phyloP scores from a whole-genome alignment of 37 sponge, comb jelly and placozoan species.

The Haliclona indistincta region DNA sequence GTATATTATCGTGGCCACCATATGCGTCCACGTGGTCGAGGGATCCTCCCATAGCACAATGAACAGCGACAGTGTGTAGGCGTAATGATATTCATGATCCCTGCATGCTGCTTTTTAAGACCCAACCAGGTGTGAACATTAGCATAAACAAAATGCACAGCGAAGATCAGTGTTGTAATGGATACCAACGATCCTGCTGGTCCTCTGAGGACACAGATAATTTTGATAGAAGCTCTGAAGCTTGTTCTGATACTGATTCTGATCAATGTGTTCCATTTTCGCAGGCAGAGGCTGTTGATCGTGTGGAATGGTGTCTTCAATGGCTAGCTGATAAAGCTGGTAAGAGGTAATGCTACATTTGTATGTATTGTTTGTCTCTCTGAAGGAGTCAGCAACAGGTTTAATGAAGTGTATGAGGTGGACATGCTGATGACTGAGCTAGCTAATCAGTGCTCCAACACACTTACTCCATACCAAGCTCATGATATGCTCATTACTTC shows the following conservation, averaged over 20 bases:
- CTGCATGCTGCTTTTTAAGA: too few relatives aligned
- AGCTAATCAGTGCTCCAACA: conserved; percentile 7
- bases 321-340: conserved; percentile 70
- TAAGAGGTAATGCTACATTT: neutral
- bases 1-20: too few relatives aligned
- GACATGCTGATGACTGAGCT: conserved; percentile 38
- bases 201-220: too few relatives aligned
- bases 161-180: too few relatives aligned
- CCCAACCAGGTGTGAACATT: too few relatives aligned
- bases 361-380: neutral
- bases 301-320: conserved; percentile 50
- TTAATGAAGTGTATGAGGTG: conserved; percentile 50
- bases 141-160: too few relatives aligned
- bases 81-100: too few relatives aligned
- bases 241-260: neutral
- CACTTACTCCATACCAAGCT: conserved; percentile 20
- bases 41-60: too few relatives aligned
- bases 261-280: neutral
- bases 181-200: too few relatives aligned
- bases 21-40: too few relatives aligned
- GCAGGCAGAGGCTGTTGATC: conserved; percentile 15
- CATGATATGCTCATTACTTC: conserved; percentile 50
- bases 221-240: too few relatives aligned
- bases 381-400: conserved; percentile 17
- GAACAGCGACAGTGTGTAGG: too few relatives aligned